Base-by-base conservation (phyloP, 2,797 vertebrate genomes). In the Octomys mimax region DNA sequence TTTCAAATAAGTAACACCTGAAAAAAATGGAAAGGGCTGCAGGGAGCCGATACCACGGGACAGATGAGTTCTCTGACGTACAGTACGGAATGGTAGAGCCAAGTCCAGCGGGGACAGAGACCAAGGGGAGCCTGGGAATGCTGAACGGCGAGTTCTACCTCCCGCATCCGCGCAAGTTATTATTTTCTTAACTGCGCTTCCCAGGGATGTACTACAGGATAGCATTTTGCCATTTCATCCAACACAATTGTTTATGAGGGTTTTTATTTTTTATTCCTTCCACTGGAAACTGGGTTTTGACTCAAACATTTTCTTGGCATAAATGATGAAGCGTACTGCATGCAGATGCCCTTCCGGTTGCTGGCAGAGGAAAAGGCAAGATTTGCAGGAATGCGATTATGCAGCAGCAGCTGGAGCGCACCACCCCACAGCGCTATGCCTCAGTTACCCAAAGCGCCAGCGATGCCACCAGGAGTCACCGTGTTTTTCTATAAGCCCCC, bases 11-110 rank as follows among this genome's bases (percentile, higher is more conserved):
- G n/a, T n/a, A n/a, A n/a, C n/a, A n/a, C n/a, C n/a, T n/a, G n/a
- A 42, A 93, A 98, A 98, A 97, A 89, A 95, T 95, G 54, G 97
- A 97, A 97, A 80, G 18, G 92, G 95, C 90, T 82, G 91, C 11
- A 6, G 94, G 61, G 89, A 28, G 13, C 66, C 97, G 73, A 2
- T 95, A 96, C 80, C 88, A 73, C 10, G 66, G 64, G 68, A 68
- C 21, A 61, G 42, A 96, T 96, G 87, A 95, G 96, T 85, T 82
- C 78, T 81, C 57, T 70, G 80, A 54, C 49, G 92, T 89, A 59
- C 42, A 81, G 42, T 62, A 85, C 0, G 11, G 91, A 64, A 21
- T 26, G 64, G 28, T 5, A 3, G 21, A 36, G 18, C 21, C 2
- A 83, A 26, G 24, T 0, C 49, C 28, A 62, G 24, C 16, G 26